Conservation (phyloP, 2,113 vertebrate species). For the Lagenorhynchus albirostris region DNA sequence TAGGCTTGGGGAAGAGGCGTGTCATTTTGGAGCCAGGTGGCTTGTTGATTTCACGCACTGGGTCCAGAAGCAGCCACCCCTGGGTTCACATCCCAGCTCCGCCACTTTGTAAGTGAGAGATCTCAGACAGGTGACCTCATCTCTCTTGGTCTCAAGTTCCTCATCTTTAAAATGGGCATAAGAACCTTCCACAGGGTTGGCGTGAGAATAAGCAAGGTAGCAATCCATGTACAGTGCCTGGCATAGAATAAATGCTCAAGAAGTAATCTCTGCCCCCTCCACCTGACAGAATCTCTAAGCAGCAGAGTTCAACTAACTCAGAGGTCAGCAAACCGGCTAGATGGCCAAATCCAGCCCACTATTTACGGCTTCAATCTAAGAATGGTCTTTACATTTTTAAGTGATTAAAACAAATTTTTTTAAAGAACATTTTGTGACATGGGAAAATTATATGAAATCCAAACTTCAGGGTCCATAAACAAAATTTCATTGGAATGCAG, state of each 20-base stretch:
- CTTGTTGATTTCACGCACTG: accelerated
- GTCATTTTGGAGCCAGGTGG: background rate
- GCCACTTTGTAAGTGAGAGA: background rate
- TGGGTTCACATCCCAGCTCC: background rate
- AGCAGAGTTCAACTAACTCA: background rate
- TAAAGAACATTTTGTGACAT: background rate
- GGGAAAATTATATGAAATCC: background rate
- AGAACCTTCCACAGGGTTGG: background rate
- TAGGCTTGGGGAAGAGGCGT: background rate
- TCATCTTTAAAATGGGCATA: background rate
- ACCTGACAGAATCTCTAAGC: background rate
- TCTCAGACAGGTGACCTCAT: background rate
- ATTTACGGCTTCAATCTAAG: background rate
- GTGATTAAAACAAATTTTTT: background rate
- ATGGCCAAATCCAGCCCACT: background rate
- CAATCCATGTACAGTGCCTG: accelerated
- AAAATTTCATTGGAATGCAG: background rate
- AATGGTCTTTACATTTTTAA: background rate
- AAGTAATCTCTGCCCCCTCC: accelerated
- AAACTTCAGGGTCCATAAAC: background rate
- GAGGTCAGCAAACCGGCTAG: no score
- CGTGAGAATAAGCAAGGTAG: background rate
- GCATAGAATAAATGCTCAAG: background rate
- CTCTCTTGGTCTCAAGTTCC: background rate
- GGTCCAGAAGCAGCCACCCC: background rate